Evolutionary conservation across 2,888 invertebrate species (phyloP).

Genomic region (Baccha elongata): DNA sequence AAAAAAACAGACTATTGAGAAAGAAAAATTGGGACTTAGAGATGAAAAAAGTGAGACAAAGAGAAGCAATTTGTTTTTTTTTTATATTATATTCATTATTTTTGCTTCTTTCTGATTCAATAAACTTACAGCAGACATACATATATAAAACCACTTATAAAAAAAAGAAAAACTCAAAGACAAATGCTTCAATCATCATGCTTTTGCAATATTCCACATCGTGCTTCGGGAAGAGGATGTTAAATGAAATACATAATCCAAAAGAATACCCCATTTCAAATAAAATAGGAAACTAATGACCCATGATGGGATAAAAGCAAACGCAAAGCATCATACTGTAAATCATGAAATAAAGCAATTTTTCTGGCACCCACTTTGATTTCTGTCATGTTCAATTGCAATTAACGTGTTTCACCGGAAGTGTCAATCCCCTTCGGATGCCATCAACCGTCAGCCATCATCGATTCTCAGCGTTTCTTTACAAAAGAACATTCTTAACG

Average conservation of each 20-base stretch:
- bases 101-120: constrained; percentile 58
- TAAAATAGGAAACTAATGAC: constrained; percentile 67
- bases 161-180: constrained; percentile 34
- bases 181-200: constrained; percentile 57
- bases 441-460: constrained; percentile 27
- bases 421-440: constrained; percentile 35
- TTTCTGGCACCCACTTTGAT: constrained; percentile 67
- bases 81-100: constrained; percentile 46
- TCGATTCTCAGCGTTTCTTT: constrained; percentile 28
- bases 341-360: constrained; percentile 55
- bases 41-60: constrained; percentile 16
- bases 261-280: constrained; percentile 65
- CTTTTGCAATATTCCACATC: constrained; percentile 40
- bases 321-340: constrained; percentile 50
- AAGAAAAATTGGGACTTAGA: background rate
- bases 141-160: constrained; percentile 50
- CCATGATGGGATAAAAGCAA: constrained; percentile 71
- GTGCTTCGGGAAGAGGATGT: constrained; percentile 23
- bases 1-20: background rate
- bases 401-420: constrained; percentile 70
- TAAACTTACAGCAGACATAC: constrained; percentile 49
- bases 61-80: constrained; percentile 47
- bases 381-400: constrained; percentile 69
- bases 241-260: constrained; percentile 68
- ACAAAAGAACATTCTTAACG: constrained; percentile 51